Evolutionary conservation across 92 coral and sea anemone species (phyloP).

Genomic region (Umimayanthus chanpuru): DNA sequence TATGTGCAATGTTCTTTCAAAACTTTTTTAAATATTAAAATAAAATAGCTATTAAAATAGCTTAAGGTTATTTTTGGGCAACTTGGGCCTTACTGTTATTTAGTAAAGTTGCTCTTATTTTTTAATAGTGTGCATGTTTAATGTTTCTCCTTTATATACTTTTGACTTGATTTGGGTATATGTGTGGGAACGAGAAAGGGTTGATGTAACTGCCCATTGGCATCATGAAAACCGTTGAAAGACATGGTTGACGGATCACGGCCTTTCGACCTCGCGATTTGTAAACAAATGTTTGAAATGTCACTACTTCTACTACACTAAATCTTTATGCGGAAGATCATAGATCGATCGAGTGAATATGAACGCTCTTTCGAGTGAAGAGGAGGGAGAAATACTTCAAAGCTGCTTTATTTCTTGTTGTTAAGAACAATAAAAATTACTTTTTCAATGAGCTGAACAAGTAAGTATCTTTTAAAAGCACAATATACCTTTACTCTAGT

Average conservation of each 20-base stretch:
- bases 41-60: no score
- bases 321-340: background rate
- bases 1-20: no score
- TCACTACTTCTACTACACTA: background rate
- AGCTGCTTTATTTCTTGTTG: background rate
- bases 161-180: background rate
- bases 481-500: background rate
- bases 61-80: no score
- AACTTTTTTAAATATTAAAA: no score
- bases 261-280: background rate
- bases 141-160: no score
- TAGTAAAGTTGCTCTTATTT: no score
- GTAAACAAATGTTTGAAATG: background rate
- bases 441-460: background rate
- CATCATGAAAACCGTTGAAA: slow-evolving; percentile 1
- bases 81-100: no score
- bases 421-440: no score
- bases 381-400: background rate
- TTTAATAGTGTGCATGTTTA: no score
- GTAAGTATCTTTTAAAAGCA: background rate
- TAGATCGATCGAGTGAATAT: background rate
- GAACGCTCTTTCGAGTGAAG: background rate
- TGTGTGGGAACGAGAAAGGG: background rate
- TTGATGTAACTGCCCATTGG: background rate
- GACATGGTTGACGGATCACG: background rate